These are phyloP conservation scores for Cirrhinus molitorella DNA, from an alignment of 2,797 vertebrate species.

Conservation along the genomic window DNA sequence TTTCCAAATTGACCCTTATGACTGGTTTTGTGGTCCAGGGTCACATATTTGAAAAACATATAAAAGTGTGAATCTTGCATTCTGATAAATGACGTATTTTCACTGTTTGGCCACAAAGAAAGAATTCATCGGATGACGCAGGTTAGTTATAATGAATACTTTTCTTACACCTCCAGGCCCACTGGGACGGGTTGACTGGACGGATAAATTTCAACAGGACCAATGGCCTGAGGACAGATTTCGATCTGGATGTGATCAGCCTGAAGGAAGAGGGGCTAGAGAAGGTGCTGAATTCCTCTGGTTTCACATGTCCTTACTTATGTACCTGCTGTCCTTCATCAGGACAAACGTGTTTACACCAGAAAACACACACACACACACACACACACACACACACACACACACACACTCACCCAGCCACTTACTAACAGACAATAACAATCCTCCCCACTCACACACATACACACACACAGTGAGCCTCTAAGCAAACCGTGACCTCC, in stretches of 20 bases:
- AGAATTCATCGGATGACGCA: slow-evolving; percentile 47
- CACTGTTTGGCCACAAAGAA: slow-evolving; percentile 58
- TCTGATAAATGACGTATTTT: slow-evolving; percentile 63
- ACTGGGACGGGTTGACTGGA: slow-evolving; percentile 98
- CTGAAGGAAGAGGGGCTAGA: slow-evolving; percentile 97
- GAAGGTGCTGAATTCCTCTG: slow-evolving; percentile 81
- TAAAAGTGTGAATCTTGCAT: slow-evolving; percentile 69
- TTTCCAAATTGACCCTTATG: no score
- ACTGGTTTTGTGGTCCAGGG: no score
- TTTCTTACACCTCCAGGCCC: slow-evolving; percentile 82
- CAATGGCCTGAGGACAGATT: slow-evolving; percentile 97
- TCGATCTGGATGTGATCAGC: slow-evolving; percentile 98
- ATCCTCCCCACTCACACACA: slow-evolving; percentile 18
- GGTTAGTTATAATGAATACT: slow-evolving; percentile 60
- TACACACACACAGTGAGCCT: neutral
- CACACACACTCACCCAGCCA: neutral
- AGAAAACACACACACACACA: neutral
- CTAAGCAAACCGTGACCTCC: slow-evolving; percentile 54
- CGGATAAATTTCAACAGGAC: slow-evolving; percentile 98
- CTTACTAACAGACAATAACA: neutral
- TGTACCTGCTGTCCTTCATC: slow-evolving; percentile 1
- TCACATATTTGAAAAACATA: no score
- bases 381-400: slow-evolving; percentile 23
- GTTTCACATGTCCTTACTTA: slow-evolving; percentile 19
- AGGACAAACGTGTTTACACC: slow-evolving; percentile 7